These are phyloP conservation scores for Carcharodon carcharias DNA, from an alignment of 2,797 vertebrate species.

Conservation along the genomic window DNA sequence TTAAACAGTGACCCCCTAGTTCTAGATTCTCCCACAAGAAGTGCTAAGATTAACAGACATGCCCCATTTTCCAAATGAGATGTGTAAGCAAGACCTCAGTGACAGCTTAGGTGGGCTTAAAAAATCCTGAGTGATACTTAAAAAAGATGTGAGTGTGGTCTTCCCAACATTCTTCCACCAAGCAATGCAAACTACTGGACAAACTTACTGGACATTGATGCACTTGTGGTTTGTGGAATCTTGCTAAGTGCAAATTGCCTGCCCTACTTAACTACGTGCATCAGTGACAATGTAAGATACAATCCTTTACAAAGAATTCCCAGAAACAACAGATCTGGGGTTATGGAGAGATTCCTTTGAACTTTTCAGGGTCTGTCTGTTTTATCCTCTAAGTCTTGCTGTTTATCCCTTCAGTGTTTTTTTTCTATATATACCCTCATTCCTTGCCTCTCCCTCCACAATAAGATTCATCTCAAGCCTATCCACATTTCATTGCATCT, in stretches of 20 bases:
- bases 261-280: not conserved
- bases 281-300: not conserved
- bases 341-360: not conserved
- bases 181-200: not conserved
- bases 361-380: not conserved
- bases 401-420: too few species aligned
- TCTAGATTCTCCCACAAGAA: too few species aligned
- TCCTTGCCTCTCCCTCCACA: not conserved
- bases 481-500: not conserved
- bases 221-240: not conserved
- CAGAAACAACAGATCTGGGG: not conserved
- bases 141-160: not conserved
- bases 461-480: not conserved
- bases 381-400: not conserved
- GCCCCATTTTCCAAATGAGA: not conserved
- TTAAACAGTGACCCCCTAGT: too few species aligned
- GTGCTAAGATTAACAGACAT: not conserved
- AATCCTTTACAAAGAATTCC: not conserved
- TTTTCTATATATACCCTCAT: not conserved
- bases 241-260: not conserved
- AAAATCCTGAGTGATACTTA: not conserved
- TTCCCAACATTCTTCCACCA: not conserved
- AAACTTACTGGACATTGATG: not conserved
- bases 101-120: not conserved
- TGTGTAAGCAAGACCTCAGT: not conserved